phyloP scores from a whole-genome alignment of 2,888 invertebrate genomes.

The Apodemia zela region DNA sequence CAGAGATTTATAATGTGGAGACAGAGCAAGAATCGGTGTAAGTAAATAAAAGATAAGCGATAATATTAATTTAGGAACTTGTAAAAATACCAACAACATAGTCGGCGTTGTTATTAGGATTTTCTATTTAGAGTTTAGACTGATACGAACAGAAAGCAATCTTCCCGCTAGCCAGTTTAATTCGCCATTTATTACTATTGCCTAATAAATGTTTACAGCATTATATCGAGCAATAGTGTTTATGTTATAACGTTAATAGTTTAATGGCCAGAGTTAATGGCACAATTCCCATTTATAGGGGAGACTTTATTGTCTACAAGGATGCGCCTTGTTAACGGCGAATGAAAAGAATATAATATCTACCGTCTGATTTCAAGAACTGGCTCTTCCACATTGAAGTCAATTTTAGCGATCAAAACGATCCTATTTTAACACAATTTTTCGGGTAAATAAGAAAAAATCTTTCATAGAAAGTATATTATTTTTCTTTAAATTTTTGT shows the following conservation, averaged over 20 bases:
- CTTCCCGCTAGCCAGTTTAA: neutral
- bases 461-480: too few relatives aligned
- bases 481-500: too few relatives aligned
- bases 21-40: too few relatives aligned
- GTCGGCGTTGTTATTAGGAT: too few relatives aligned
- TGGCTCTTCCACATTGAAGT: too few relatives aligned
- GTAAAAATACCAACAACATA: too few relatives aligned
- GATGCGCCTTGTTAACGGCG: constrained; percentile 41
- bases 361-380: neutral
- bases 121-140: too few relatives aligned
- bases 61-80: too few relatives aligned
- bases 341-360: neutral
- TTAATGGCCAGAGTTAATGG: constrained; percentile 12
- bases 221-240: neutral
- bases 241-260: constrained; percentile 12
- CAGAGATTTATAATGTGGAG: too few relatives aligned
- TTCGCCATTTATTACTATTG: neutral
- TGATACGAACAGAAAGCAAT: too few relatives aligned
- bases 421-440: neutral
- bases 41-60: too few relatives aligned
- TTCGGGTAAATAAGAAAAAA: too few relatives aligned
- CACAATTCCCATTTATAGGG: constrained; percentile 38
- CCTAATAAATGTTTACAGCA: neutral
- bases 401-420: neutral
- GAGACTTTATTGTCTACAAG: constrained; percentile 46